A percentile compares a stretch with the other conserved stretches of the same genome.
Evolutionary conservation across 2,888 invertebrate genomes (phyloP).

Genomic region (Xylota segnis): DNA sequence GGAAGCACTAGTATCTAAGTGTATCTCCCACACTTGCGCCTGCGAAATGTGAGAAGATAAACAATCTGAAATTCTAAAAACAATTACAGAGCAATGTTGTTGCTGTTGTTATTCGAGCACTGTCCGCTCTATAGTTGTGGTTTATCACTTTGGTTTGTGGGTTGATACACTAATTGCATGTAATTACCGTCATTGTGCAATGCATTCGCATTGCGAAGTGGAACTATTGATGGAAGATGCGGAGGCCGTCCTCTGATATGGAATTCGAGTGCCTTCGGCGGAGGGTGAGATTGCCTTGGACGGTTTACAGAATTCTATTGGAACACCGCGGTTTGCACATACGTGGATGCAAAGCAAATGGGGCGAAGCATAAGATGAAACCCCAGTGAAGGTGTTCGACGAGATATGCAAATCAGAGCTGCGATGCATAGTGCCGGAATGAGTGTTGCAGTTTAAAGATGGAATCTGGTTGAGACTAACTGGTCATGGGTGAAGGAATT

Average conservation of each 20-base stretch:
- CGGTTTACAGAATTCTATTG: slow-evolving; percentile 1
- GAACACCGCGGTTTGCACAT: slow-evolving; percentile 7
- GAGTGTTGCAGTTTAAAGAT: background rate
- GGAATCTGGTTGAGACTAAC: background rate
- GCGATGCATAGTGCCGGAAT: slow-evolving; percentile 37
- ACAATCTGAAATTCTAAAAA: slow-evolving; percentile 56
- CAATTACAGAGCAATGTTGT: slow-evolving; percentile 16
- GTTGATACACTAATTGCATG: slow-evolving; percentile 69
- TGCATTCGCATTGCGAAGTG: slow-evolving; percentile 35
- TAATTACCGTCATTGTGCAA: slow-evolving; percentile 69
- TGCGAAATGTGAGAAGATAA: slow-evolving; percentile 56
- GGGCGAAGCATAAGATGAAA: slow-evolving; percentile 28
- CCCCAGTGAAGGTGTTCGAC: slow-evolving; percentile 31
- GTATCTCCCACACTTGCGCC: slow-evolving; percentile 17
- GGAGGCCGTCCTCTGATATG: slow-evolving; percentile 26
- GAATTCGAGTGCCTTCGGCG: slow-evolving; percentile 10
- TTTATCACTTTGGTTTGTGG: slow-evolving; percentile 60
- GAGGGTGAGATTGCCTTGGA: background rate
- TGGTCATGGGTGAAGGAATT: background rate
- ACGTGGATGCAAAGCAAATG: slow-evolving; percentile 10
- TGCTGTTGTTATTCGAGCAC: slow-evolving; percentile 29
- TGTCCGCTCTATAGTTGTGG: slow-evolving; percentile 45
- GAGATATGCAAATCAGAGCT: slow-evolving; percentile 33
- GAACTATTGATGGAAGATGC: slow-evolving; percentile 41
- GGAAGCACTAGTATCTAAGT: slow-evolving; percentile 6